Conservation (phyloP, 1,140 invertebrate genomes). For the Antheraea pernyi region DNA sequence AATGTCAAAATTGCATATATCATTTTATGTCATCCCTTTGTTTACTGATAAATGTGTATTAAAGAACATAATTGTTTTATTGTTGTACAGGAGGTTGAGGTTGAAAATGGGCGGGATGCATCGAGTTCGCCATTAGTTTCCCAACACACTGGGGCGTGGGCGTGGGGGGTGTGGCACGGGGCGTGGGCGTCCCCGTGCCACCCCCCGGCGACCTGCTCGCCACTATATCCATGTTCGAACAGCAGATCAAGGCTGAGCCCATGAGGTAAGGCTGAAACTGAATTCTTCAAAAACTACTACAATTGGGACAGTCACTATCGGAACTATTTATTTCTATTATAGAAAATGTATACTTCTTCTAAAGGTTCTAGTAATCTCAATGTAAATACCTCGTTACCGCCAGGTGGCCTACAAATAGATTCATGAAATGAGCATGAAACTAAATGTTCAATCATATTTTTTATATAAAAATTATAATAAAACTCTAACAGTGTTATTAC, state of each 20-base stretch:
- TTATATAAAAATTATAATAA: too few relatives aligned
- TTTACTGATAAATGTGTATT: too few relatives aligned
- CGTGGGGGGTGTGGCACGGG: slow-evolving; percentile 76
- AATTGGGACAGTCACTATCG: not conserved
- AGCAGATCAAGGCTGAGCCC: slow-evolving; percentile 84
- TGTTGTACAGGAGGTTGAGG: slow-evolving; percentile 46
- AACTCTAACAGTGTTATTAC: too few relatives aligned
- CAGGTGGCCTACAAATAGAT: too few relatives aligned
- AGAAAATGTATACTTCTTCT: too few relatives aligned
- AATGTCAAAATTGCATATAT: too few relatives aligned
- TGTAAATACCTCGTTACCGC: too few relatives aligned
- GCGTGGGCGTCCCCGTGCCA: slow-evolving; percentile 78
- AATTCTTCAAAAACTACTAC: not conserved
- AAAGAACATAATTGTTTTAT: not conserved
- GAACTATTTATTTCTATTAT: too few relatives aligned
- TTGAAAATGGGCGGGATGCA: slow-evolving; percentile 57
- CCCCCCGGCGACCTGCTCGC: slow-evolving; percentile 80
- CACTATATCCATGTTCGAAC: slow-evolving; percentile 83
- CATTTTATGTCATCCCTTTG: too few relatives aligned
- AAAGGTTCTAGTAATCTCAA: too few relatives aligned
- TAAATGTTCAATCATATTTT: too few relatives aligned
- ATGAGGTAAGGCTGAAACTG: slow-evolving; percentile 78
- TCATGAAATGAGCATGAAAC: too few relatives aligned
- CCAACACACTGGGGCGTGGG: slow-evolving; percentile 79
- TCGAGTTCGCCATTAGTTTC: slow-evolving; percentile 76